Evolutionary conservation across 2,888 invertebrate genomes (phyloP).

Genomic region (Leistus spinibarbis): DNA sequence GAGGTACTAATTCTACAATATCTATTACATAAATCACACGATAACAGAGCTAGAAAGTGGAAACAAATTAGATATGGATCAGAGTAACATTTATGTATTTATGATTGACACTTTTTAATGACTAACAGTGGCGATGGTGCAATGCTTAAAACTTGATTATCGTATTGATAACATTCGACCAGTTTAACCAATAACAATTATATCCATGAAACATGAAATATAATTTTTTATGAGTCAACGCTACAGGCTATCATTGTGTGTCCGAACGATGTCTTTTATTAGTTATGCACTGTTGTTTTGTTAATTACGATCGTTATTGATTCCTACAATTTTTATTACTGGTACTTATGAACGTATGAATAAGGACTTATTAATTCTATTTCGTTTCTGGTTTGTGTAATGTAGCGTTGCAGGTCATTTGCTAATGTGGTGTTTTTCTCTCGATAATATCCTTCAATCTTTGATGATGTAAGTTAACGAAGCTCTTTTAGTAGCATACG

Average conservation of each 20-base stretch:
- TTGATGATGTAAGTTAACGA: not conserved
- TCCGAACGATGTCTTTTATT: not conserved
- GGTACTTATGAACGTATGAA: not conserved
- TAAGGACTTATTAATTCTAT: not conserved
- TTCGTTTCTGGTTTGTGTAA: not conserved
- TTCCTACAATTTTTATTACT: not conserved
- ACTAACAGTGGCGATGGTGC: too few relatives aligned
- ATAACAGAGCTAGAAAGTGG: not conserved
- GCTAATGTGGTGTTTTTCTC: not conserved
- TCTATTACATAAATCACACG: not conserved
- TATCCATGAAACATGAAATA: not conserved
- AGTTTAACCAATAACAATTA: not conserved
- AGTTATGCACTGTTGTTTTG: not conserved
- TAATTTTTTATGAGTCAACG: not conserved
- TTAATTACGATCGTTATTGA: not conserved
- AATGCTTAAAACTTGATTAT: not conserved
- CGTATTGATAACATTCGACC: not conserved
- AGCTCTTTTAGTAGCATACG: not conserved
- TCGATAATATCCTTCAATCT: not conserved
- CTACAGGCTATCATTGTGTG: not conserved
- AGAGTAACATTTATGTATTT: not conserved
- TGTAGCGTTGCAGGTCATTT: not conserved
- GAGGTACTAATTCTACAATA: not conserved
- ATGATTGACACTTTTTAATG: not conserved
- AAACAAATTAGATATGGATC: not conserved